Evolutionary conservation across 2,888 invertebrate species (phyloP).

Genomic region (Phyllotreta cruciferae): DNA sequence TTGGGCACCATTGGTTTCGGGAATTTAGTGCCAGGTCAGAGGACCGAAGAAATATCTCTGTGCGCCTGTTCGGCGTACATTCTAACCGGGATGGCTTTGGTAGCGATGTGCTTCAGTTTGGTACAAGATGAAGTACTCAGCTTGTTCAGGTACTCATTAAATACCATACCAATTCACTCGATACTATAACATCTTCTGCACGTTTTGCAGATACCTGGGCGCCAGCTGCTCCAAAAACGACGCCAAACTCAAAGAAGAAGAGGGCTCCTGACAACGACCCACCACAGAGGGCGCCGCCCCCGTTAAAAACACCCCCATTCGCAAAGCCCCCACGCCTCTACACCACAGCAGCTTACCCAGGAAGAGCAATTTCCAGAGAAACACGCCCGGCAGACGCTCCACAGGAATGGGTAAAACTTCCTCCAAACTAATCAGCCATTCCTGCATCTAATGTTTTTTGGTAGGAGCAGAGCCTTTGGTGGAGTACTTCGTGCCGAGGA

Average conservation of each 20-base stretch:
- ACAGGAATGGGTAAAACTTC: conserved; percentile 52
- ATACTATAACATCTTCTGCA: background rate
- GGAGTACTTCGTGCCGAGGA: conserved; percentile 85
- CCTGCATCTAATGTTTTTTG: conserved; percentile 15
- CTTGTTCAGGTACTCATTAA: conserved; percentile 54
- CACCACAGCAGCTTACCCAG: conserved; percentile 64
- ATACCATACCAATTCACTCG: background rate
- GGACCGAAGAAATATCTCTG: conserved; percentile 70
- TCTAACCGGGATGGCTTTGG: conserved; percentile 82
- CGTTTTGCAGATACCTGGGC: conserved; percentile 52
- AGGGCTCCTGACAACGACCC: conserved; percentile 65
- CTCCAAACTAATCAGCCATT: background rate
- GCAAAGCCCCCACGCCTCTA: conserved; percentile 54
- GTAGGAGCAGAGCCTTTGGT: conserved; percentile 68
- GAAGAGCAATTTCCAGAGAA: conserved; percentile 69
- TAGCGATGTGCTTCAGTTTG: conserved; percentile 87
- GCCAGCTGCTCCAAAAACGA: conserved; percentile 49
- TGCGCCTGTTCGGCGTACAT: conserved; percentile 84
- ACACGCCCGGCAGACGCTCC: conserved; percentile 71
- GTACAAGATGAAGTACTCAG: conserved; percentile 78
- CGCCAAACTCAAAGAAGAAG: conserved; percentile 60
- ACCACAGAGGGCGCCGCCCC: conserved; percentile 61
- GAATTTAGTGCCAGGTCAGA: conserved; percentile 75
- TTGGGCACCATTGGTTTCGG: conserved; percentile 84
- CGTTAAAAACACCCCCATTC: conserved; percentile 57